Evolutionary conservation across 2,888 invertebrate genomes (phyloP), one percentile per base, ranked within the genome.

Genomic region (Arrhopalites spinosus): DNA sequence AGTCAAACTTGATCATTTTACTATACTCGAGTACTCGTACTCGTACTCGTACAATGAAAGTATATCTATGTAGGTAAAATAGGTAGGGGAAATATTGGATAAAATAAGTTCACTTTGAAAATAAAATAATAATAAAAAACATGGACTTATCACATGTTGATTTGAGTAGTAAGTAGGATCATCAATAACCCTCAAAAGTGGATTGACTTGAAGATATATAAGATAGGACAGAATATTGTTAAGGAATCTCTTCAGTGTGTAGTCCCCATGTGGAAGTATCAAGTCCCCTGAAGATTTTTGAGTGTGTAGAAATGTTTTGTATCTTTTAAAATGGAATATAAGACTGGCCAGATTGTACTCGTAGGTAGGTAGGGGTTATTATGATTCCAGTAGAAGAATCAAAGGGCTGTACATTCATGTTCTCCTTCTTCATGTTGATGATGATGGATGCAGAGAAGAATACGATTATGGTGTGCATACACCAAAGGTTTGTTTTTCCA

Each of bases 361-460:
- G 15, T 45, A 15, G 15, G 45, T 7, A 45, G 45, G 7, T 15
- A 15, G 45, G 8, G 45, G 45, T 68, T 68, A 68, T 59, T 59
- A 59, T 20, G 17, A 59, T 47, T 45, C 67, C 45, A 20, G 8
- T 23, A 27, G 67, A 45, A 68, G 67, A 68, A 68, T 68, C 67
- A 47, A 68, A 45, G 67, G 67, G 67, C 2, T 45, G 36, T 29
- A 11, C 36, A 3, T 36, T 36, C 36, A 3, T 36, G 3, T 23
- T 63, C 30, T 63, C 27, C 30, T 15, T 15, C 27, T 23, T 25
- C 13, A 29, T 59, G 27, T 27, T 27, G 17, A 20, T 25, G 63
- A 63, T 17, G 30, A 25, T 63, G n/a, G 29, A 63, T 63, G 30
- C 53, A 63, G 13, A 29, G 1, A n/a, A 17, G 43, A 43, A 23